These are phyloP conservation scores for Hydrolagus affinis DNA, from an alignment of 2,113 vertebrate genomes.

Conservation along the genomic window DNA sequence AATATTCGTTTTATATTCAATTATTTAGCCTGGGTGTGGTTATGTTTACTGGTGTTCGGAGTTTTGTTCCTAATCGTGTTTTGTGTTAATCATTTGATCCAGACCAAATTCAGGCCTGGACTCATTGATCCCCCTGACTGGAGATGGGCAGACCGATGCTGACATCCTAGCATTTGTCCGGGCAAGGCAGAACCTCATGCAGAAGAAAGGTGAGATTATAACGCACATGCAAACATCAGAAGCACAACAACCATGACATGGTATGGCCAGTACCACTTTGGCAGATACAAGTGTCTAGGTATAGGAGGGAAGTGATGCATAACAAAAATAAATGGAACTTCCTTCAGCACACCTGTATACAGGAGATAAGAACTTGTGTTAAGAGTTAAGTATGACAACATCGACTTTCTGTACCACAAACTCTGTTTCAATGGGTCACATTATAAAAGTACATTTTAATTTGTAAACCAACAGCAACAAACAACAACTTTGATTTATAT, in stretches of 20 bases:
- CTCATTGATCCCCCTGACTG: constrained; percentile 68
- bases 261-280: not conserved
- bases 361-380: too few species aligned
- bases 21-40: not conserved
- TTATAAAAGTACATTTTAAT: too few species aligned
- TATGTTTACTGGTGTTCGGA: not conserved
- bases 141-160: constrained; percentile 72
- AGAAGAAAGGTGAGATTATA: constrained; percentile 60
- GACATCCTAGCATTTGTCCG: constrained; percentile 83
- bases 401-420: too few species aligned
- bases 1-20: not conserved
- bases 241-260: not conserved
- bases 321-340: too few species aligned
- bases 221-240: not conserved
- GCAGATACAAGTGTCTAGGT: not conserved
- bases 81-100: constrained; percentile 40
- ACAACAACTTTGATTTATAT: too few species aligned
- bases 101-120: constrained; percentile 48
- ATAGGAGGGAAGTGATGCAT: not conserved
- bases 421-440: too few species aligned
- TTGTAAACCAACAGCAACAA: too few species aligned
- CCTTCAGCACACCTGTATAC: too few species aligned
- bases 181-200: constrained; percentile 73
- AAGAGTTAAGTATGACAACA: too few species aligned
- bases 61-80: not conserved